These are phyloP conservation scores for Oikopleura vanhoeffeni DNA, from an alignment of 23 tunicate species.

Conservation along the genomic window DNA sequence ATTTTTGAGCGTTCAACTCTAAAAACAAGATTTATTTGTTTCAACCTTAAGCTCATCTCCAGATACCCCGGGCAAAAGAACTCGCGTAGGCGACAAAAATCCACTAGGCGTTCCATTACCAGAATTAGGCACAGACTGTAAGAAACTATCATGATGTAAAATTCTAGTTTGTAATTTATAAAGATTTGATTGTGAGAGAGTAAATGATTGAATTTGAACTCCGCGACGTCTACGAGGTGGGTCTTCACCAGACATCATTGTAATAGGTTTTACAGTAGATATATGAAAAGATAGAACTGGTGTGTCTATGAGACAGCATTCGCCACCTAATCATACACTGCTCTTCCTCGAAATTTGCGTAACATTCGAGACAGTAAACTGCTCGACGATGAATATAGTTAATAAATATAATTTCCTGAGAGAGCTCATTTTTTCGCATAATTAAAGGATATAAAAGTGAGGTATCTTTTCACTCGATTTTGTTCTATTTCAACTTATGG, in stretches of 20 bases:
- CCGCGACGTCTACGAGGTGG: neutral
- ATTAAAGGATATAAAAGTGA: no score
- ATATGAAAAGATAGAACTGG: neutral
- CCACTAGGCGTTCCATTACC: neutral
- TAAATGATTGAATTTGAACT: neutral
- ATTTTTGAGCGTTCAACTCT: no score
- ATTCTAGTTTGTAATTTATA: neutral
- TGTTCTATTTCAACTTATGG: no score
- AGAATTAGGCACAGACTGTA: neutral
- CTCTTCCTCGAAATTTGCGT: neutral
- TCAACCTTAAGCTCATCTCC: no score
- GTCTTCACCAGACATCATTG: neutral
- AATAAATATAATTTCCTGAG: neutral
- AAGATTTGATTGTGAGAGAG: neutral
- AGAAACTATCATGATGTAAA: neutral
- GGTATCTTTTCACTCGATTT: no score
- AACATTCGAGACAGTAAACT: neutral
- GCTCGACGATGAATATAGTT: neutral
- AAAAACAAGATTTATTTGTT: no score
- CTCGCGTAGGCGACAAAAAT: neutral
- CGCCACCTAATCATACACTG: neutral
- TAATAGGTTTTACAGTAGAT: neutral
- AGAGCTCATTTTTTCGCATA: no score
- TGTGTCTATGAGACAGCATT: neutral
- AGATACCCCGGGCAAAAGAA: neutral